Evolutionary conservation across 2,888 invertebrate species (phyloP), one percentile per base, ranked within the genome.

Genomic region (Hipparchia semele): DNA sequence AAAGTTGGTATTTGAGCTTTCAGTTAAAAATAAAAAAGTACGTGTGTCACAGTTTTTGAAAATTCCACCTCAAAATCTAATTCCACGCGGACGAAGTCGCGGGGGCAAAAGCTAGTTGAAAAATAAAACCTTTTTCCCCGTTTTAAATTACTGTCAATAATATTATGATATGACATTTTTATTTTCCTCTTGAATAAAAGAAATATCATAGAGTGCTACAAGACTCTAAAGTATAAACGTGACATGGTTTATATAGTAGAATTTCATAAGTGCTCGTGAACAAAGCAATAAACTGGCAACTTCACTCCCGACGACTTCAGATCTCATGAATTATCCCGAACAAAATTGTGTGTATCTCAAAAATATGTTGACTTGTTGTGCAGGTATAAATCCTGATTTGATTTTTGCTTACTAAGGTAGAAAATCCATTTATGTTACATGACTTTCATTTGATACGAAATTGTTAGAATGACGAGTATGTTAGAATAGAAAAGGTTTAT

Each of bases 261-360:
- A 53, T 51, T 54, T 53, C 69, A 39, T 51, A 60, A 45, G 60
- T 61, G 45, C 10, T 53, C 39, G 23, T 49, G 68, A 39, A 61
- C 61, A 54, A n/a, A 12, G 61, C 69, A 61, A 61, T 69, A 61
- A 69, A 69, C 69, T 69, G 9, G 61, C 53, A 53, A 39, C 51
- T 61, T 45, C n/a, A 12, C 60, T 45, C 6, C 45, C 12, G 12
- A 12, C 12, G 45, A 61, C 60, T 61, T n/a, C 60, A 6, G 60
- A 61, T 61, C 60, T 61, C 60, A 45, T 45, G 12, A n/a, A 61
- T 61, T 61, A 12, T 12, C 12, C 2, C 39, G 45, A 45, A 45
- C 39, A 12, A 61, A 61, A 12, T 61, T 10, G 39, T 45, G 39
- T 61, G 12, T 61, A 45, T 45, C 60, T 12, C 12, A 61, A 13